A percentile compares a stretch with the other conserved stretches of the same genome.
These are phyloP conservation scores for Lucifuga dentata DNA, from an alignment of 2,113 vertebrate genomes.

Conservation along the genomic window DNA sequence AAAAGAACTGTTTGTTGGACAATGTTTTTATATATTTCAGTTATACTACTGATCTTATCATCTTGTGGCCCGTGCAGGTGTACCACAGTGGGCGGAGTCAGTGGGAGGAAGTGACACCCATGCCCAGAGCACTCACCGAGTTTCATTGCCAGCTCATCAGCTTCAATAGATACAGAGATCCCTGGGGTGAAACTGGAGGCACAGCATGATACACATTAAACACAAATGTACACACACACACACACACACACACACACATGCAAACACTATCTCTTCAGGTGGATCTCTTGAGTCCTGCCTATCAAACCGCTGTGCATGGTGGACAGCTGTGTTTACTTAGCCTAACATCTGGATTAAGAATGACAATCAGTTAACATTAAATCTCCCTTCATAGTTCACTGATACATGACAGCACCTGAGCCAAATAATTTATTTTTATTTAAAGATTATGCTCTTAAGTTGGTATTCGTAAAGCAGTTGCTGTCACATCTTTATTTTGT, in stretches of 20 bases:
- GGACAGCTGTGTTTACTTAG: background rate
- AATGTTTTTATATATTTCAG: no score
- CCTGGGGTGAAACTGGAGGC: slow-evolving; percentile 82
- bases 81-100: slow-evolving; percentile 92
- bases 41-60: no score
- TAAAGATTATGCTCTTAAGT: slow-evolving; percentile 6
- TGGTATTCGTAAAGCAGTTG: slow-evolving; percentile 17
- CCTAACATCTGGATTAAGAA: no score
- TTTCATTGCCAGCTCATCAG: slow-evolving; percentile 96
- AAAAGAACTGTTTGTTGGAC: no score
- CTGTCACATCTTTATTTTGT: slow-evolving; percentile 20
- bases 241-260: no score
- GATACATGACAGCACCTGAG: slow-evolving; percentile 6
- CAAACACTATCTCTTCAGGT: no score
- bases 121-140: slow-evolving; percentile 95
- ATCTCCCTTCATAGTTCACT: slow-evolving; percentile 19
- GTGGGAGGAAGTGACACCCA: slow-evolving; percentile 96
- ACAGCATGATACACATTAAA: slow-evolving; percentile 45
- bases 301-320: slow-evolving; percentile 29
- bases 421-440: slow-evolving; percentile 23
- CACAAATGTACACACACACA: background rate
- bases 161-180: slow-evolving; percentile 94
- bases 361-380: slow-evolving; percentile 13
- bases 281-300: slow-evolving; percentile 2
- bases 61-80: no score